Conservation (phyloP, 1,140 invertebrate genomes). For the Luehdorfia chinensis region DNA sequence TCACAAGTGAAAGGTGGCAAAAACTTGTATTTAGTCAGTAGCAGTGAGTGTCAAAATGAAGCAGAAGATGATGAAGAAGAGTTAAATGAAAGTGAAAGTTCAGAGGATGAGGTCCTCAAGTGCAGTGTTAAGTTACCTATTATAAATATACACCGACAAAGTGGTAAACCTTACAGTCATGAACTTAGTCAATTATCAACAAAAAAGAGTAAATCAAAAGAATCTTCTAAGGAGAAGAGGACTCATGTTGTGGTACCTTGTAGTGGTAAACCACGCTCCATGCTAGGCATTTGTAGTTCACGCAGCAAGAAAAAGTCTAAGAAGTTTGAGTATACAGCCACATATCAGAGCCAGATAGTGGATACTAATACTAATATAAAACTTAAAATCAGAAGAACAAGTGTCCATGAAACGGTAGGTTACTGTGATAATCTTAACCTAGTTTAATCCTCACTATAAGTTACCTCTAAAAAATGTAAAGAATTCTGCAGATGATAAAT, state of each 20-base stretch:
- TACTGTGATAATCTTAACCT: too few species aligned
- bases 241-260: slow-evolving; percentile 66
- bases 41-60: slow-evolving; percentile 66
- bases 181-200: slow-evolving; percentile 76
- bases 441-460: too few species aligned
- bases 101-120: slow-evolving; percentile 67
- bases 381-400: slow-evolving; percentile 70
- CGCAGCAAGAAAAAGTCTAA: slow-evolving; percentile 74
- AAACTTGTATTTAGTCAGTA: slow-evolving; percentile 73
- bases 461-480: too few species aligned
- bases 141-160: slow-evolving; percentile 55
- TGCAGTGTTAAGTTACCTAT: slow-evolving; percentile 70
- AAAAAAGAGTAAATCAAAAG: slow-evolving; percentile 63
- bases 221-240: slow-evolving; percentile 58
- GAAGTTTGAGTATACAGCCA: slow-evolving; percentile 59
- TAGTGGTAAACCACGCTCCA: slow-evolving; percentile 74
- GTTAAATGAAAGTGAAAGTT: slow-evolving; percentile 62
- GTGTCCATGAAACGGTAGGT: slow-evolving; percentile 59
- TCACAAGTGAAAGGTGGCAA: slow-evolving; percentile 70
- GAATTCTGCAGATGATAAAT: too few species aligned
- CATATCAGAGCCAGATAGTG: slow-evolving; percentile 74
- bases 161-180: slow-evolving; percentile 76
- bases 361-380: slow-evolving; percentile 70
- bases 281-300: slow-evolving; percentile 69
- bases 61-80: slow-evolving; percentile 37